Evolutionary conservation across 2,888 invertebrate genomes (phyloP).

Genomic region (Polyploca ridens): DNA sequence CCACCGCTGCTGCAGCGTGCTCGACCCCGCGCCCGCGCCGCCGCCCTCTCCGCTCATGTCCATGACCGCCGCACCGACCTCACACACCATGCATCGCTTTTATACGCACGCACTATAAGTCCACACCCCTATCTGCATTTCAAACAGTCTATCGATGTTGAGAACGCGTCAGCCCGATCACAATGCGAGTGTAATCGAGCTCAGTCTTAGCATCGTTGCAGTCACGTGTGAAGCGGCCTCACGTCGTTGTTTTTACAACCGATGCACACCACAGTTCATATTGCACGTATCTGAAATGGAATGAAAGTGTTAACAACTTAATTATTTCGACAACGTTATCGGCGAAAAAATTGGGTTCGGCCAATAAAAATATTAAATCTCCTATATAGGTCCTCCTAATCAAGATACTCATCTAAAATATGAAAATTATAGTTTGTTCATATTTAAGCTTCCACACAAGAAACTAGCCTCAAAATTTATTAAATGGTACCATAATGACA

Average conservation of each 20-base stretch:
- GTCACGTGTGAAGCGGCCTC: constrained; percentile 29
- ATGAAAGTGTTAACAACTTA: background rate
- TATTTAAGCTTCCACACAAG: background rate
- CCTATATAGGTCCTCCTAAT: no score
- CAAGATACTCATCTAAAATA: background rate
- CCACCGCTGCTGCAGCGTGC: constrained; percentile 82
- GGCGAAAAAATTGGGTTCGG: background rate
- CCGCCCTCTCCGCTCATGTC: constrained; percentile 81
- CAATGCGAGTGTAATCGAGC: constrained; percentile 44
- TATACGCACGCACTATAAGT: constrained; percentile 78
- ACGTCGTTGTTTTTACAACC: constrained; percentile 37
- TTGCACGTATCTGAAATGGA: constrained; percentile 51
- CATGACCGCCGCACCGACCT: constrained; percentile 76
- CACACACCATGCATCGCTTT: constrained; percentile 84
- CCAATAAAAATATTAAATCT: no score
- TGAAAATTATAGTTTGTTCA: background rate
- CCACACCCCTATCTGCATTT: constrained; percentile 77
- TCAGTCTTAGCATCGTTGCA: constrained; percentile 56
- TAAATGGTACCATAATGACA: background rate
- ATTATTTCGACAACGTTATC: background rate
- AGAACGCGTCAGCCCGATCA: constrained; percentile 44
- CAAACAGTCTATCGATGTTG: constrained; percentile 53
- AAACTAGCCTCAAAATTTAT: background rate
- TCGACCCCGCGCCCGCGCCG: constrained; percentile 69
- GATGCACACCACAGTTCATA: constrained; percentile 49